phyloP scores from a whole-genome alignment of 2,888 invertebrate genomes.

The Anaspis maculata region DNA sequence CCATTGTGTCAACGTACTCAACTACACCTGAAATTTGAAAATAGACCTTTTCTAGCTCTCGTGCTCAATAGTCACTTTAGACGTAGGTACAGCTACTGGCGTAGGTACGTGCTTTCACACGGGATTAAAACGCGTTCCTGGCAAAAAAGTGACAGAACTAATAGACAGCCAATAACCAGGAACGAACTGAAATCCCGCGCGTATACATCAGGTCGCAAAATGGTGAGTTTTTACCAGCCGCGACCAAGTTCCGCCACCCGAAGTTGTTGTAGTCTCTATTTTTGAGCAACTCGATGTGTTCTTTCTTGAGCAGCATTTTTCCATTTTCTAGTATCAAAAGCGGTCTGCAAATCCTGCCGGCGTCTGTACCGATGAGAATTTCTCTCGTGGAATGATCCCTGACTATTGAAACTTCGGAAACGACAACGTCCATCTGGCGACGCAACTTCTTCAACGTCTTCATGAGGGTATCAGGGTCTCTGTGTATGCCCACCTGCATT shows the following conservation, averaged over 20 bases:
- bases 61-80: too few relatives aligned
- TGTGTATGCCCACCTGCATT: conserved; percentile 95
- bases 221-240: conserved; percentile 50
- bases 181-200: too few relatives aligned
- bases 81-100: too few relatives aligned
- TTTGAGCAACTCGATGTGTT: conserved; percentile 93
- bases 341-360: conserved; percentile 98
- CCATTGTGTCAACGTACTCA: conserved; percentile 97
- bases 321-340: conserved; percentile 96
- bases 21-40: conserved; percentile 91
- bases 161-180: too few relatives aligned
- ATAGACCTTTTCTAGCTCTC: too few relatives aligned
- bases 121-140: too few relatives aligned
- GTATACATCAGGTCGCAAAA: too few relatives aligned
- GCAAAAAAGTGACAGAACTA: too few relatives aligned
- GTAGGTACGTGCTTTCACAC: too few relatives aligned
- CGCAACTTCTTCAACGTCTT: conserved; percentile 90
- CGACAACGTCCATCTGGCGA: conserved; percentile 99
- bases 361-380: conserved; percentile 98
- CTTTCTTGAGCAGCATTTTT: conserved; percentile 81
- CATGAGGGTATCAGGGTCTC: conserved; percentile 99
- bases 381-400: conserved; percentile 97
- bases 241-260: conserved; percentile 69
- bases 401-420: conserved; percentile 99
- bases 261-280: conserved; percentile 95